Conservation (phyloP, 2,888 invertebrate genomes). For the Gibbula magus region DNA sequence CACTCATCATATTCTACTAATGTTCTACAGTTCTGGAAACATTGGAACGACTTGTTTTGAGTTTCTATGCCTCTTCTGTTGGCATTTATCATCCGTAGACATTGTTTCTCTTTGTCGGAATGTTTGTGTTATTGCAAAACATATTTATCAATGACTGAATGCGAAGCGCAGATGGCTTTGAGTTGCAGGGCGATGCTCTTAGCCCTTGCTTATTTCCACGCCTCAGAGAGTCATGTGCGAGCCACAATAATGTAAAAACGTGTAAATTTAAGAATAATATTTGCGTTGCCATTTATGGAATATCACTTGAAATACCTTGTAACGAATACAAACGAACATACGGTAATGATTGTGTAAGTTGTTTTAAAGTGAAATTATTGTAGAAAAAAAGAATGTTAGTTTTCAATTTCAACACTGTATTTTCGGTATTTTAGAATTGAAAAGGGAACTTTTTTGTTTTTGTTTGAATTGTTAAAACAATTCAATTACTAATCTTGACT, state of each 20-base stretch:
- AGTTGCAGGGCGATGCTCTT: background rate
- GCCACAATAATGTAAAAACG: background rate
- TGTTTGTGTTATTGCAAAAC: constrained; percentile 23
- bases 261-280: constrained; percentile 7
- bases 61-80: background rate
- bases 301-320: background rate
- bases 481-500: no score
- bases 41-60: constrained; percentile 1
- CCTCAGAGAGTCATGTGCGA: background rate
- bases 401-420: no score
- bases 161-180: background rate
- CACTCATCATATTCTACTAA: background rate
- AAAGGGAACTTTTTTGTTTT: no score
- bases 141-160: constrained; percentile 7
- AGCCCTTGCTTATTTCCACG: background rate
- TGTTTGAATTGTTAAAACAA: no score
- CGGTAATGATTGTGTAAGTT: no score
- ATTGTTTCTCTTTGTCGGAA: constrained; percentile 3
- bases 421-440: no score
- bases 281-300: background rate
- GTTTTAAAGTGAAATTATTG: no score
- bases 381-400: no score
- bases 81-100: constrained; percentile 10
- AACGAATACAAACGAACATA: no score
- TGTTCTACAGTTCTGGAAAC: background rate